Evolutionary conservation across 1,140 invertebrate species (phyloP).

Genomic region (Neoseiulus cucumeris): DNA sequence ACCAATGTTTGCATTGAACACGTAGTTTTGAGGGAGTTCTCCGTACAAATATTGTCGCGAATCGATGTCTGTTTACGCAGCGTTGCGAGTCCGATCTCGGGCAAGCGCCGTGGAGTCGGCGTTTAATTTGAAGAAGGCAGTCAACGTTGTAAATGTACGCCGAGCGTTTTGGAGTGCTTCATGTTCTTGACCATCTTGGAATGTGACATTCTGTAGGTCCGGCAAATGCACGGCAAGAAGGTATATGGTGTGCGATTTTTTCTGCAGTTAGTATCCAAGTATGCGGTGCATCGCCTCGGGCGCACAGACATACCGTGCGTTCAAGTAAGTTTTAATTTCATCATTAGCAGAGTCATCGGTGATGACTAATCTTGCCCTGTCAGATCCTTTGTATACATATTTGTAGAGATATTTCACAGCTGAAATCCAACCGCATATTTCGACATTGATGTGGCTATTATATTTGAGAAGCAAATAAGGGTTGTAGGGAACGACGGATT

Average conservation of each 20-base stretch:
- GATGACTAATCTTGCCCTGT: conserved; percentile 17
- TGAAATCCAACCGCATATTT: conserved; percentile 22
- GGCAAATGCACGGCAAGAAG: no score
- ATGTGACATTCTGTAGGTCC: no score
- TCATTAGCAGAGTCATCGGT: conserved; percentile 13
- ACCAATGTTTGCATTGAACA: background rate
- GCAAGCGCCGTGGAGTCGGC: no score
- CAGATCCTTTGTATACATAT: conserved; percentile 25
- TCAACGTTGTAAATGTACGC: no score
- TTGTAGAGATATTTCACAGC: conserved; percentile 25
- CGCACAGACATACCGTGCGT: conserved; percentile 19
- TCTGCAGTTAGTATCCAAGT: conserved; percentile 9
- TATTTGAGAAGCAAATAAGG: conserved; percentile 20
- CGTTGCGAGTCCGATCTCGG: no score
- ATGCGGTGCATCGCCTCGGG: conserved; percentile 20
- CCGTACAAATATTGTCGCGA: conserved; percentile 16
- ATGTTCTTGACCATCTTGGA: no score
- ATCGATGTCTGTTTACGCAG: conserved; percentile 17
- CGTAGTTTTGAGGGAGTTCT: conserved; percentile 20
- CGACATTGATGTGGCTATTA: conserved; percentile 25
- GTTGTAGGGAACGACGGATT: conserved; percentile 25
- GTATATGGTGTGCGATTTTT: conserved; percentile 6
- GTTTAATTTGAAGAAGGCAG: conserved; percentile 16
- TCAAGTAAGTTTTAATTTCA: conserved; percentile 18
- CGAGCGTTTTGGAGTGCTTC: no score